A percentile compares a stretch with the other conserved stretches of the same genome.
phyloP scores from a whole-genome alignment of 2,113 vertebrate genomes.

The Otocyon megalotis region DNA sequence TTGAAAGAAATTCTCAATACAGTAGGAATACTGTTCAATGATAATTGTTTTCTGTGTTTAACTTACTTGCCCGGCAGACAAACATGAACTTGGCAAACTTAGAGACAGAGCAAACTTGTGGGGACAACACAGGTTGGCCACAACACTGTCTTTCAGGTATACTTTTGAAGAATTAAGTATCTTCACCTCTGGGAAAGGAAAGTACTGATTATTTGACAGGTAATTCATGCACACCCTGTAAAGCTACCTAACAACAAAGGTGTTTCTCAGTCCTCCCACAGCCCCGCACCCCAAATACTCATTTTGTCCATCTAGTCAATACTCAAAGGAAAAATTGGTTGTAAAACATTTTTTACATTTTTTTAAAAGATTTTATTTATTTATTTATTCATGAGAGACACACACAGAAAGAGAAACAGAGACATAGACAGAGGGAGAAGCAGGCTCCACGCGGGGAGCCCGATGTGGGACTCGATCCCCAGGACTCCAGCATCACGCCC shows the following conservation, averaged over 20 bases:
- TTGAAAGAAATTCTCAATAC: conserved; percentile 18
- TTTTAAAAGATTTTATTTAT: neutral
- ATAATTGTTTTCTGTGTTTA: conserved; percentile 36
- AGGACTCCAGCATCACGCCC: too few species aligned
- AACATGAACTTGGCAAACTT: conserved; percentile 31
- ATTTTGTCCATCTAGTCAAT: conserved; percentile 22
- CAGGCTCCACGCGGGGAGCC: too few species aligned
- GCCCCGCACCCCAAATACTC: neutral
- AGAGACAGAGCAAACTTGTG: neutral
- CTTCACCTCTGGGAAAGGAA: neutral
- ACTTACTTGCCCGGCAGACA: neutral
- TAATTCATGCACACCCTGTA: neutral
- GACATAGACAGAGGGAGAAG: too few species aligned
- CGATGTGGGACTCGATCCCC: too few species aligned
- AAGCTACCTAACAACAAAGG: neutral
- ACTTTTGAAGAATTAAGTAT: neutral
- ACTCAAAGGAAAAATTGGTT: neutral
- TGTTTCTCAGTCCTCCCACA: neutral
- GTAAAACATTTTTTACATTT: neutral
- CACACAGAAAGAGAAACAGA: too few species aligned
- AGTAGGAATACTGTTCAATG: conserved; percentile 7
- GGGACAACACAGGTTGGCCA: neutral
- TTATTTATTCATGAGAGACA: too few species aligned
- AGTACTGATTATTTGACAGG: neutral
- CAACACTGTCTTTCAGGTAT: neutral